These are phyloP conservation scores for Torymus aiolomorphi DNA, from an alignment of 2,888 invertebrate species.

Conservation along the genomic window DNA sequence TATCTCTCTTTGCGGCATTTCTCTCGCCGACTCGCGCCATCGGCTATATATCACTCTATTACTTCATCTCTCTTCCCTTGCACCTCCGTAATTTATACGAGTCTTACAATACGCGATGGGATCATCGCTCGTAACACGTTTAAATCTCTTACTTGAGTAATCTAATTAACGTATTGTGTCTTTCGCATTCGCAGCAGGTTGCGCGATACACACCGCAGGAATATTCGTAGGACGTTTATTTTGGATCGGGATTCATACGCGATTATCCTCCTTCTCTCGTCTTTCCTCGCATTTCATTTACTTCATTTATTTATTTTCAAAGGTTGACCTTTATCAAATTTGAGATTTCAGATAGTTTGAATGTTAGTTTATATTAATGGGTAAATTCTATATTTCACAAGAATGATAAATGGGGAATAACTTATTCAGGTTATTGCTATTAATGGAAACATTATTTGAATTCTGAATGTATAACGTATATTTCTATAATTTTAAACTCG, in stretches of 20 bases:
- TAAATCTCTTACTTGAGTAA: slow-evolving; percentile 4
- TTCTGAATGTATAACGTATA: too few species aligned
- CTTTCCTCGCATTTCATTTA: not conserved
- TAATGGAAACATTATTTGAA: too few species aligned
- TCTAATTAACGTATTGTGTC: slow-evolving; percentile 3
- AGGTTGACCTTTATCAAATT: too few species aligned
- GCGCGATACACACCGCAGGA: slow-evolving; percentile 15
- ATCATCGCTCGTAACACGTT: slow-evolving; percentile 10
- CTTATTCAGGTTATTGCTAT: too few species aligned
- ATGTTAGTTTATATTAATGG: too few species aligned
- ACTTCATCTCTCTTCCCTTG: not conserved
- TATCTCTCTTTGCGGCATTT: slow-evolving; percentile 48
- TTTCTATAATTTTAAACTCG: too few species aligned
- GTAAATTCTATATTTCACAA: too few species aligned
- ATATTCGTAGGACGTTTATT: slow-evolving; percentile 43
- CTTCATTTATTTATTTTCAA: slow-evolving; percentile 6
- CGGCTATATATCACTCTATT: slow-evolving; percentile 18
- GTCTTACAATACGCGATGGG: slow-evolving; percentile 9
- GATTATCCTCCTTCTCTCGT: not conserved
- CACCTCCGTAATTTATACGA: not conserved
- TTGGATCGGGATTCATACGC: slow-evolving; percentile 24
- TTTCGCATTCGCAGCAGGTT: slow-evolving; percentile 5
- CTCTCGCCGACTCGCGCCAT: slow-evolving; percentile 28
- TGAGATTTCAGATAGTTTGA: too few species aligned
- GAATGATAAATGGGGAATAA: too few species aligned